Base-by-base conservation (phyloP, 2,113 vertebrate genomes). In the Puffinus mauretanicus region DNA sequence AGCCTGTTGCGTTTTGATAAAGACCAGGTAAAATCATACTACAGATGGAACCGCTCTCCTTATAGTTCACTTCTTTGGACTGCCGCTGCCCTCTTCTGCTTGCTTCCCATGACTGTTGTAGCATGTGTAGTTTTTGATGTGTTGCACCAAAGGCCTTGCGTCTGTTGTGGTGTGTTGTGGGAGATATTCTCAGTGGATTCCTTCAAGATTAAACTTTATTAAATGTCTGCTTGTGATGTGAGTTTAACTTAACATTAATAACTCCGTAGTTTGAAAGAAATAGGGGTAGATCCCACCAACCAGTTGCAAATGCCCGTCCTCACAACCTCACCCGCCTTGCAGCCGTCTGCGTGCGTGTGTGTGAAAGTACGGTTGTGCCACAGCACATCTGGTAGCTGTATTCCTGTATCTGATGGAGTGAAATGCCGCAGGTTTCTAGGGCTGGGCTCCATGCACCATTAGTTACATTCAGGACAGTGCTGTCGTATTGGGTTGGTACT, bases 21-120 rank as follows among this genome's bases (percentile, higher is more conserved):
- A 55, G 29, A 54, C 10, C 26, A 30, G 18, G 27, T 83, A 77
- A 76, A 72, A 18, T 11, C 32, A 3, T 8, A 2, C 8, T 17
- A 2, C 15, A 17, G 47, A 19, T 17, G 24, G 46, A 88, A 26
- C 24, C 0, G 1, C 36, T 20, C 1, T 2, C 11, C 0, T 1
- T 19, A 4, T 4, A 5, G 18, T 5, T 84, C 51, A 10, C 32
- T 90, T 54, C 44, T 17, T 42, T 51, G 88, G 78, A 36, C 46
- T 10, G 8, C 88, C 94, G 94, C 94, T 96, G 96, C 94, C 96
- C 94, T 90, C 95, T 96, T 55, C 94, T 90, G 95, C 55, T 78
- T 36, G 42, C 55, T 95, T 88, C 84, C 78, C 16, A 2, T 6
- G 42, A 16, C 65, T 81, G 62, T 2, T 52, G 46, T 10, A 46